phyloP scores from a whole-genome alignment of 2,113 vertebrate genomes.

The Pseudopodoces humilis region DNA sequence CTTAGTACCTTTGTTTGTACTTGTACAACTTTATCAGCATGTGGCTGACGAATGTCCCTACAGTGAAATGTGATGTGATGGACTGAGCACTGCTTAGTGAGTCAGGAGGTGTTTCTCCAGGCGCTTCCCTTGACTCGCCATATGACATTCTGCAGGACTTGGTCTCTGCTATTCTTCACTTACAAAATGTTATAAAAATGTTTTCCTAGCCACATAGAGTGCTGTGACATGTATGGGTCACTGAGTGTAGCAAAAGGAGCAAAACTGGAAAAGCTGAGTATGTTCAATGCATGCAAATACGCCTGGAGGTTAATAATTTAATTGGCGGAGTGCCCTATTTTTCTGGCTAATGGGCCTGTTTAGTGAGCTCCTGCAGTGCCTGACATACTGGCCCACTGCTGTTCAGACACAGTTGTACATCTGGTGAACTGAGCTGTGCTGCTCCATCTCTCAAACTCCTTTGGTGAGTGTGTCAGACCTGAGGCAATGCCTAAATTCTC shows the following conservation, averaged over 20 bases:
- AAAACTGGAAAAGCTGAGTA: background rate
- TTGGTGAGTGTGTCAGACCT: background rate
- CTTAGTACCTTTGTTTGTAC: background rate
- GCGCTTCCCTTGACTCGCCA: background rate
- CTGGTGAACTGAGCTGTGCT: background rate
- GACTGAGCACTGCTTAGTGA: background rate
- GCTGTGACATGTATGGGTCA: background rate
- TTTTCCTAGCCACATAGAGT: background rate
- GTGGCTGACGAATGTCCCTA: background rate
- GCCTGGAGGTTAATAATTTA: constrained; percentile 17
- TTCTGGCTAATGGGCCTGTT: background rate
- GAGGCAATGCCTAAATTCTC: rapidly evolving
- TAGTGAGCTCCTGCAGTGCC: background rate
- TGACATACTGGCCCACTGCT: background rate
- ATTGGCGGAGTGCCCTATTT: background rate
- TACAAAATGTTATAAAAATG: background rate
- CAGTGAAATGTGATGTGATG: background rate
- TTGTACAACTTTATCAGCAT: background rate
- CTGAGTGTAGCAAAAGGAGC: background rate
- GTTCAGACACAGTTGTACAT: background rate
- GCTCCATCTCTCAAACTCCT: background rate
- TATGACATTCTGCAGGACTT: background rate
- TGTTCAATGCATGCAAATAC: background rate
- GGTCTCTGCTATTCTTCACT: background rate
- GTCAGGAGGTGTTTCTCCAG: background rate